Evolutionary conservation across 1,140 invertebrate species (phyloP).

Genomic region (Drosophila ercepeae): DNA sequence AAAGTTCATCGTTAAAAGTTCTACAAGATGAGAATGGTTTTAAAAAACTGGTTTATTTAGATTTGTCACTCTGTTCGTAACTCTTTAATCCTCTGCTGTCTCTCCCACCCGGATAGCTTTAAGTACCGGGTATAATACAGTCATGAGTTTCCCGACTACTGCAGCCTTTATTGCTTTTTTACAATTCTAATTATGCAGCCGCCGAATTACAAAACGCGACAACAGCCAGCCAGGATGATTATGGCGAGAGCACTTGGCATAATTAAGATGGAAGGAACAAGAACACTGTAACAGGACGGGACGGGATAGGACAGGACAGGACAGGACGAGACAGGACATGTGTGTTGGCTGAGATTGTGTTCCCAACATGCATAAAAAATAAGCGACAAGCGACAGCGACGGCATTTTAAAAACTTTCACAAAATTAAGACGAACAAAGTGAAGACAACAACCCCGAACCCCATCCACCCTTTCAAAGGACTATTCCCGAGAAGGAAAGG

Average conservation of each 20-base stretch:
- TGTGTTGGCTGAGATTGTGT: conserved; percentile 74
- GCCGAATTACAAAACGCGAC: conserved; percentile 64
- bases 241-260: conserved; percentile 68
- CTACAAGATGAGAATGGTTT: no score
- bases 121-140: neutral
- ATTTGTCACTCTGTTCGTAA: no score
- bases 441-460: conserved; percentile 9
- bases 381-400: conserved; percentile 53
- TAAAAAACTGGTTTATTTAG: no score
- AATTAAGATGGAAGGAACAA: conserved; percentile 62
- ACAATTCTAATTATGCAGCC: conserved; percentile 79
- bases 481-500: neutral
- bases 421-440: conserved; percentile 63
- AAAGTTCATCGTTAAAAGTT: neutral
- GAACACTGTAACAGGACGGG: conserved; percentile 11
- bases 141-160: neutral
- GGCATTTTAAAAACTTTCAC: conserved; percentile 78
- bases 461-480: neutral
- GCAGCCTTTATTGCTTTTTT: conserved; percentile 41
- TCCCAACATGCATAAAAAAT: conserved; percentile 80
- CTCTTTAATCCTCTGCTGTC: no score
- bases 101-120: no score
- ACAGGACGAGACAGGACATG: conserved; percentile 3
- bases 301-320: neutral
- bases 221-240: conserved; percentile 28